These are phyloP conservation scores for Poecilia velifera DNA, from an alignment of 2,797 vertebrate genomes.

Conservation along the genomic window DNA sequence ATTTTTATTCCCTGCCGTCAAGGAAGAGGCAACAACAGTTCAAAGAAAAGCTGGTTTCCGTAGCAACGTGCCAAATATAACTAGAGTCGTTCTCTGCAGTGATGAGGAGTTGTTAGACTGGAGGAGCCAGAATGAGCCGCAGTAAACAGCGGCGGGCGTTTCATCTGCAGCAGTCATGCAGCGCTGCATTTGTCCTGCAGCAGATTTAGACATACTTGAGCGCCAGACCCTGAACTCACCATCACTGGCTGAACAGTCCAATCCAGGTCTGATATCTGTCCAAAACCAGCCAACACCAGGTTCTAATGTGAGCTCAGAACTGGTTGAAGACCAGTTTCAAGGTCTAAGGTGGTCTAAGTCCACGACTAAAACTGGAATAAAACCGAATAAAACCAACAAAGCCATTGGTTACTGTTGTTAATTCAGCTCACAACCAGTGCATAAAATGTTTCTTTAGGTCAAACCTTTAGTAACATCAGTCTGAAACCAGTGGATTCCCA, in stretches of 20 bases:
- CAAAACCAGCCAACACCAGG: not conserved
- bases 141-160: not conserved
- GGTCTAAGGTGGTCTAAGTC: not conserved
- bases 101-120: not conserved
- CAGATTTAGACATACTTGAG: not conserved
- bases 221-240: not conserved
- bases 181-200: not conserved
- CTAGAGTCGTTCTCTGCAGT: slow-evolving; percentile 30
- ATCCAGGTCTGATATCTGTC: slow-evolving; percentile 11
- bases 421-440: not conserved
- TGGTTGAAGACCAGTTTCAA: not conserved
- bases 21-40: slow-evolving; percentile 32
- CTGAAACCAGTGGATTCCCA: no score
- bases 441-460: not conserved
- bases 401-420: not conserved
- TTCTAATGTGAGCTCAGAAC: not conserved
- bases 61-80: slow-evolving; percentile 72
- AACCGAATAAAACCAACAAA: not conserved
- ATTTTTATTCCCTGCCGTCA: slow-evolving; percentile 30
- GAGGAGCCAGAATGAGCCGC: not conserved
- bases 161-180: not conserved
- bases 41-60: slow-evolving; percentile 56
- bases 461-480: no score
- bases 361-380: not conserved
- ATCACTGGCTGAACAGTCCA: not conserved